phyloP scores from a whole-genome alignment of 2,888 invertebrate genomes.

The Campoletis raptor region DNA sequence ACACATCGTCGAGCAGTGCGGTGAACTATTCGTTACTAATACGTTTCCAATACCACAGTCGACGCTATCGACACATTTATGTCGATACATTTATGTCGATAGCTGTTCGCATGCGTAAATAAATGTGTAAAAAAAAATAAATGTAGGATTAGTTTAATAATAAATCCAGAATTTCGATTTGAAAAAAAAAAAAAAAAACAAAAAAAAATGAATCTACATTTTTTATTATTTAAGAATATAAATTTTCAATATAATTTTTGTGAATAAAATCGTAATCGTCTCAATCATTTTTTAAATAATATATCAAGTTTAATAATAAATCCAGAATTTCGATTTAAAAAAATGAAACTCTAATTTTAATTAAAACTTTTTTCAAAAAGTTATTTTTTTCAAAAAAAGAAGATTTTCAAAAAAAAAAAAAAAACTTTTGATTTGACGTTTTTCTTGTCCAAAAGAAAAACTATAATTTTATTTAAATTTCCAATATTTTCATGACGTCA shows the following conservation, averaged over 20 bases:
- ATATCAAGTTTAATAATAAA: too few relatives aligned
- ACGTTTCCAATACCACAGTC: conserved; percentile 63
- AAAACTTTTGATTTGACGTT: too few relatives aligned
- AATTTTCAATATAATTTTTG: background rate
- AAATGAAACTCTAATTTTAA: too few relatives aligned
- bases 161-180: background rate
- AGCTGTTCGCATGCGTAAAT: background rate
- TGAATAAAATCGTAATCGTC: background rate
- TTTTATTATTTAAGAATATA: background rate
- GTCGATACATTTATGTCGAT: conserved; percentile 49
- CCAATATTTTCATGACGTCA: too few relatives aligned
- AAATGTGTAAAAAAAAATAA: background rate
- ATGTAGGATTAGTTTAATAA: background rate
- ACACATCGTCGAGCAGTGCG: conserved; percentile 31
- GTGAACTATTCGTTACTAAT: conserved; percentile 56
- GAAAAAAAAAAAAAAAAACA: background rate
- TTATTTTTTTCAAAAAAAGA: too few relatives aligned
- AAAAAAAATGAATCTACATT: background rate
- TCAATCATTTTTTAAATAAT: too few relatives aligned
- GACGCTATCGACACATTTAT: conserved; percentile 50
- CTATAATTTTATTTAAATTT: too few relatives aligned
- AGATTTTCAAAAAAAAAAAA: too few relatives aligned
- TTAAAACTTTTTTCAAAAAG: too few relatives aligned
- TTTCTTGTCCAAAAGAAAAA: too few relatives aligned
- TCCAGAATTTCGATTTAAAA: too few relatives aligned